These are phyloP conservation scores for Epistrophella euchroma DNA, from an alignment of 2,888 invertebrate genomes.

Conservation along the genomic window DNA sequence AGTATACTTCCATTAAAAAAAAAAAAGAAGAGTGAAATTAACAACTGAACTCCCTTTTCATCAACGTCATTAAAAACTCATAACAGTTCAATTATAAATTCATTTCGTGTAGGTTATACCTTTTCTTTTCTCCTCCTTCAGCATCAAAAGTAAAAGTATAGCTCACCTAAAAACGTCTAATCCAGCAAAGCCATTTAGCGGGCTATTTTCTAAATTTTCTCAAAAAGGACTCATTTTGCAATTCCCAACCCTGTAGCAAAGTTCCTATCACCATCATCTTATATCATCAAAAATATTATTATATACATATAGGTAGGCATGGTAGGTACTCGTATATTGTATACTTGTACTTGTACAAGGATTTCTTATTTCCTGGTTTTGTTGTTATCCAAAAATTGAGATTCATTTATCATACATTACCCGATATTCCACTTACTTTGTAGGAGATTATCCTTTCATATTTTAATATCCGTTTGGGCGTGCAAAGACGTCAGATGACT, in stretches of 20 bases:
- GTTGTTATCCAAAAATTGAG: constrained; percentile 73
- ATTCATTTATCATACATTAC: constrained; percentile 76
- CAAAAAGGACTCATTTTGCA: constrained; percentile 23
- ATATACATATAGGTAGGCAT: background rate
- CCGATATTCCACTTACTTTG: constrained; percentile 76
- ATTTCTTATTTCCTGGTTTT: constrained; percentile 70
- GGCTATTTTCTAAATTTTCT: constrained; percentile 23
- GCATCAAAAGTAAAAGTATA: background rate
- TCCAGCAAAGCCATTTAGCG: constrained; percentile 48
- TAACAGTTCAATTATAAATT: constrained; percentile 70
- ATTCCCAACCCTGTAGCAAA: background rate
- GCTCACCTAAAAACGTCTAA: constrained; percentile 67
- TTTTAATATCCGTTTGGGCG: constrained; percentile 75
- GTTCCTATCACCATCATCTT: background rate
- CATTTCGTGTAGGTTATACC: constrained; percentile 49
- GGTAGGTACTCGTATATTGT: background rate
- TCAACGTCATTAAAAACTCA: constrained; percentile 37
- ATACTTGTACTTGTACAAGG: constrained; percentile 24
- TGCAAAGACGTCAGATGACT: constrained; percentile 73
- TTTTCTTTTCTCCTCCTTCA: background rate
- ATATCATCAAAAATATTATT: background rate
- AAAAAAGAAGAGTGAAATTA: constrained; percentile 47
- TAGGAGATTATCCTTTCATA: constrained; percentile 76
- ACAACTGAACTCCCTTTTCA: constrained; percentile 50
- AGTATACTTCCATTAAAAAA: constrained; percentile 62